Base-by-base conservation (phyloP, 2,113 vertebrate species). In the Saguinus midas region DNA sequence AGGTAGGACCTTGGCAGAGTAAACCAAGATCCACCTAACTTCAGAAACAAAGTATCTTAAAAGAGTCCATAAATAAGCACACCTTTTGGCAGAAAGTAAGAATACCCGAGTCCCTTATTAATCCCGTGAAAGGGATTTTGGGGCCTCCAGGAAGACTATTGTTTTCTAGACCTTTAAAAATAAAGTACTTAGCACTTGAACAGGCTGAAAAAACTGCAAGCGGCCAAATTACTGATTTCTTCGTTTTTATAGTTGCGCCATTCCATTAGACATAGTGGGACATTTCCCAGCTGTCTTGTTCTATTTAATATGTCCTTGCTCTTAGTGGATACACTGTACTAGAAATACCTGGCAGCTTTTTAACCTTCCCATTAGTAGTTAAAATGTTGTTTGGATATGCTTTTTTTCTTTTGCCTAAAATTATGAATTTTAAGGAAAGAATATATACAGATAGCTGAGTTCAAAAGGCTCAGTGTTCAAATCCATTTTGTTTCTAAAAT, bases 151-250 rank as follows among this genome's bases (percentile, higher is more conserved):
- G 83, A 93, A 95, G 82, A 93, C 58, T 90, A 95, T 37, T 93
- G 55, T 64, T 93, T 85, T 96, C 78, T 75, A 96, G 84, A 90
- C 27, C 76, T 94, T 97, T 93, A 94, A 96, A 97, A 97, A 83
- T 70, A 94, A 97, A 95, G 48, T 92, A 92, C 61, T 93, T 79
- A 79, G 72, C 52, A 97, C 84, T 94, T 95, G 75, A 96, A 95
- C 75, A 87, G 40, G 78, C 17, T 95, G 81, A 91, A 94, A 94
- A 89, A 64, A 75, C 3, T 82, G 29, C 75, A 95, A 97, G 84
- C 73, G 68, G 72, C 81, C 91, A 68, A 87, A 94, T 90, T 76
- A 87, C 40, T 91, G 70, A 3, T 35, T 87, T 52, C 55, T 48
- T 89, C 80, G 48, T 70, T 95, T 87, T 92, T 92, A 82, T 45